Evolutionary conservation across 2,113 vertebrate genomes (phyloP).

Genomic region (Colius striatus): DNA sequence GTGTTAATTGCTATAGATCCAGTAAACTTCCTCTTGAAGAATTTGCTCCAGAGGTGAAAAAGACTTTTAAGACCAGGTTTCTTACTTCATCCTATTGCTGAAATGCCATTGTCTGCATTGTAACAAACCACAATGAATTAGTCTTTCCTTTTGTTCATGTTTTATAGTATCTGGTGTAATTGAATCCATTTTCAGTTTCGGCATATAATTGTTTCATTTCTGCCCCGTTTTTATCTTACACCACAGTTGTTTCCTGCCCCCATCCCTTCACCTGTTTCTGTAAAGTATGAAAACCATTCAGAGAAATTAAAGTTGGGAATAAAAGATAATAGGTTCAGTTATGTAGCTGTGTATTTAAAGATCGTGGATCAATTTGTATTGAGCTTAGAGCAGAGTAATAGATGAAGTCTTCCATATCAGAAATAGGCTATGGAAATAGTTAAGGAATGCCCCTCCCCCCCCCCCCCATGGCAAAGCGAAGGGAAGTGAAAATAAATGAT

Average conservation of each 20-base stretch:
- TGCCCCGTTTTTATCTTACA: not conserved
- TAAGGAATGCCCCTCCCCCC: not conserved
- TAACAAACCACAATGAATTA: not conserved
- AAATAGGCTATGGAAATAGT: not conserved
- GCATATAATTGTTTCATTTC: not conserved
- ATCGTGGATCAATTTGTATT: not conserved
- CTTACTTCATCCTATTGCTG: not conserved
- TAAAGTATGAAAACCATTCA: constrained; percentile 17
- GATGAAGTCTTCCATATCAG: not conserved
- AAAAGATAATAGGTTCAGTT: not conserved
- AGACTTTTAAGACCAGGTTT: not conserved
- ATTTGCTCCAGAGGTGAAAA: not conserved
- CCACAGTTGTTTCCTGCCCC: not conserved
- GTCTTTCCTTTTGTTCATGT: not conserved
- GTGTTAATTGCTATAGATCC: not conserved
- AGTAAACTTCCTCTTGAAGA: constrained; percentile 1
- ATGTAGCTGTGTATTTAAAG: constrained; percentile 7
- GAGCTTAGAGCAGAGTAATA: not conserved
- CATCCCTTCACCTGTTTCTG: not conserved
- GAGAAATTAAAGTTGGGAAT: not conserved
- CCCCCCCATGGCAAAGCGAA: not conserved
- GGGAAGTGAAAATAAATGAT: not conserved
- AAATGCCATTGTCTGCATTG: not conserved
- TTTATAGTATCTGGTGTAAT: not conserved
- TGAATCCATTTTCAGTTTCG: not conserved